A percentile compares a stretch with the other conserved stretches of the same genome.
These are phyloP conservation scores for Tetropium fuscum DNA, from an alignment of 2,888 invertebrate genomes.

Conservation along the genomic window DNA sequence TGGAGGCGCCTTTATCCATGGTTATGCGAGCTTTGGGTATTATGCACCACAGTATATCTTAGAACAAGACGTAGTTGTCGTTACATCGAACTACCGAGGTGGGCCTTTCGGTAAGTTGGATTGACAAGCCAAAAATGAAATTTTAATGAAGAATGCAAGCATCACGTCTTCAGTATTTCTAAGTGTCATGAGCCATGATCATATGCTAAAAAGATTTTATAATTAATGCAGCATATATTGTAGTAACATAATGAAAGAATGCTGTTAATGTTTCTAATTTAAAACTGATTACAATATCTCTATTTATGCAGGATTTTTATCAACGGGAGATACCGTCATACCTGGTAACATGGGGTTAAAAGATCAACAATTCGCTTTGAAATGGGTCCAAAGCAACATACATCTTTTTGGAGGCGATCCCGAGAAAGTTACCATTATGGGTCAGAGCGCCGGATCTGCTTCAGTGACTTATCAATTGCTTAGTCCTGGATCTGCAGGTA, in stretches of 20 bases:
- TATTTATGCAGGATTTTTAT: slow-evolving; percentile 49
- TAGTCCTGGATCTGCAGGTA: slow-evolving; percentile 34
- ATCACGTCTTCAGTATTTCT: no score
- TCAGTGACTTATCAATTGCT: slow-evolving; percentile 49
- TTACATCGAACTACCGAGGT: slow-evolving; percentile 49
- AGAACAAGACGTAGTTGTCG: slow-evolving; percentile 67
- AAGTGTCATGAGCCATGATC: no score
- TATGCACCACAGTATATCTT: slow-evolving; percentile 63
- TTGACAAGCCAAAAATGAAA: no score
- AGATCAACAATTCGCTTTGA: slow-evolving; percentile 51
- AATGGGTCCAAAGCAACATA: slow-evolving; percentile 51
- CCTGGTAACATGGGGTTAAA: slow-evolving; percentile 56
- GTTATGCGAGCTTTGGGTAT: slow-evolving; percentile 23
- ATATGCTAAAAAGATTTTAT: no score
- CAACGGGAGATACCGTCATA: slow-evolving; percentile 48
- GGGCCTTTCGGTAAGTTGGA: slow-evolving; percentile 52
- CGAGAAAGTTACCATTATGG: slow-evolving; percentile 50
- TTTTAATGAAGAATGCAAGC: no score
- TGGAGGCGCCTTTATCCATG: slow-evolving; percentile 59
- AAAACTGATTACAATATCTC: slow-evolving; percentile 69
- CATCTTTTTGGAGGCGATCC: slow-evolving; percentile 52
- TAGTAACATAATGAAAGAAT: no score
- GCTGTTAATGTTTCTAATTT: no score
- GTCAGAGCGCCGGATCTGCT: slow-evolving; percentile 55
- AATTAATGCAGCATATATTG: no score